phyloP scores from a whole-genome alignment of 1,140 invertebrate genomes.

The Lepidotrigona ventralis region DNA sequence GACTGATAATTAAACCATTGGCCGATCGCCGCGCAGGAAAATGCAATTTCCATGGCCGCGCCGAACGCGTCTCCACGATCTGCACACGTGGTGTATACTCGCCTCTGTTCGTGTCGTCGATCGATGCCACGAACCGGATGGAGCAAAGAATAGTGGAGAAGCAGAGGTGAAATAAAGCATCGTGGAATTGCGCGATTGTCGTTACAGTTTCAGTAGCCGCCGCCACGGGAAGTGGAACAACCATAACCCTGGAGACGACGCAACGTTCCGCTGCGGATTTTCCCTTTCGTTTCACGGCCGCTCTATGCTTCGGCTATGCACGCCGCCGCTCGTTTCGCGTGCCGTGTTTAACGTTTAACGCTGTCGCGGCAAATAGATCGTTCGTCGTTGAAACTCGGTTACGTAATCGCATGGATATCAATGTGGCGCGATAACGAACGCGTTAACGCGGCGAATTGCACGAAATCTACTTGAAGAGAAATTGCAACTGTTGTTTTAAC shows the following conservation, averaged over 20 bases:
- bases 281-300: conserved; percentile 13
- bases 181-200: conserved; percentile 42
- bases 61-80: neutral
- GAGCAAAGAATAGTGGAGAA: conserved; percentile 4
- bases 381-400: neutral
- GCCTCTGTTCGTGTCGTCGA: conserved; percentile 10
- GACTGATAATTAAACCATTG: conserved; percentile 46
- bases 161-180: conserved; percentile 19
- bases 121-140: neutral
- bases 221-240: conserved; percentile 25
- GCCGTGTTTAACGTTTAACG: neutral
- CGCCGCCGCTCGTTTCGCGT: neutral
- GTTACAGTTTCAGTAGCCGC: conserved; percentile 35
- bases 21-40: conserved; percentile 32
- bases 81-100: neutral
- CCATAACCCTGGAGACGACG: conserved; percentile 32
- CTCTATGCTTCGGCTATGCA: neutral
- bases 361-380: neutral
- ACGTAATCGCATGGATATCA: neutral
- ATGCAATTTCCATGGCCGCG: conserved; percentile 39
- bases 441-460: neutral
- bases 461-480: neutral
- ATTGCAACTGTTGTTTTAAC: neutral
- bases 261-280: conserved; percentile 1
- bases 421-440: neutral